Base-by-base conservation (phyloP, 2,113 vertebrate genomes). In the Nettapus auritus region DNA sequence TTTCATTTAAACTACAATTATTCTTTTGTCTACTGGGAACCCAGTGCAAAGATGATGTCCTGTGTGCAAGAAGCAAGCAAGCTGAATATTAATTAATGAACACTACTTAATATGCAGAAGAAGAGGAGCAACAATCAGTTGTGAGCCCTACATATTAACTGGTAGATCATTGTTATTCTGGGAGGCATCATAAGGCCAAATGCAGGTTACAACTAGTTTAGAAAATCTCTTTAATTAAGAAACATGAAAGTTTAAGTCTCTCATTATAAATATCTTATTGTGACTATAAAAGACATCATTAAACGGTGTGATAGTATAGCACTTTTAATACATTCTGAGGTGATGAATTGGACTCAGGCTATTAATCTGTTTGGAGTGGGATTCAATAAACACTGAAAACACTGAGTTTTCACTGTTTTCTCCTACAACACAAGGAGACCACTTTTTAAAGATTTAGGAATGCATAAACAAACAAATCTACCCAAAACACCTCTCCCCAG, bases 1-100 rank as follows among this genome's bases (percentile, higher is more conserved):
- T 97, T 98, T 96, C 92, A 96, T 97, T 98, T 97, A 95, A 97
- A 97, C 95, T 96, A 97, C 97, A 97, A 97, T 97, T 96, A 96
- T 97, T 98, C 90, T 97, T 97, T 97, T 95, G 97, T 96, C 95
- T 97, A 69, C 80, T 96, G 96, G 97, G 96, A 97, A 59, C 90
- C 82, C 85, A 95, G 95, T 94, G 96, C 92, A 98, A 98, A 96
- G 97, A 97, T 96, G 95, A 96, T 95, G 97, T 97, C 96, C 94
- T 97, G 94, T 92, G 96, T 97, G 96, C 94, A 94, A 97, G 95
- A 97, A 94, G 95, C 70, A 97, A 97, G 95, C 96, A 95, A 93
- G 85, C 95, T 95, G 96, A 97, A 97, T 96, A 91, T 96, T 97
- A 97, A 96, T 96, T 97, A 97, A 96, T 90, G 90, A 97, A 93